Percentiles rank a stretch among this genome's conserved stretches.
Evolutionary conservation across 2,797 vertebrate genomes (phyloP).

Genomic region (Typhlichthys eigenmanni): DNA sequence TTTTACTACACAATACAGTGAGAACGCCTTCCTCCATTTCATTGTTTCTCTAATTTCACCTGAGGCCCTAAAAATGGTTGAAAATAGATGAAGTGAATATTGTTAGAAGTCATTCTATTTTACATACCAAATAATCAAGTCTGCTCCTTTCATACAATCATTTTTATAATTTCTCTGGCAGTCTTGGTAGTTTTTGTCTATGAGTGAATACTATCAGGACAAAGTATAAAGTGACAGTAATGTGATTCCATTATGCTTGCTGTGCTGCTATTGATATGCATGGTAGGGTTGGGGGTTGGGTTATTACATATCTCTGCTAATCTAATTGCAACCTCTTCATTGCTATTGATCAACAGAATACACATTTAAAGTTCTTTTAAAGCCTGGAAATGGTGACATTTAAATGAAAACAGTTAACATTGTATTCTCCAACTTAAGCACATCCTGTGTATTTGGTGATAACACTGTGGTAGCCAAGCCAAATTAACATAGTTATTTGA

Average conservation of each 20-base stretch:
- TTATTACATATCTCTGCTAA: constrained; percentile 42
- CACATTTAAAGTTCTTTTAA: constrained; percentile 46
- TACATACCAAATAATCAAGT: constrained; percentile 28
- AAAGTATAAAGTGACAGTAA: constrained; percentile 48
- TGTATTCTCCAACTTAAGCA: constrained; percentile 54
- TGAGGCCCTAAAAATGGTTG: constrained; percentile 45
- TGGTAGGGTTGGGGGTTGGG: constrained; percentile 8
- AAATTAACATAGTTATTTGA: constrained; percentile 37
- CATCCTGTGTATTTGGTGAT: constrained; percentile 62
- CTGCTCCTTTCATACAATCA: constrained; percentile 23
- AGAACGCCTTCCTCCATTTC: constrained; percentile 46
- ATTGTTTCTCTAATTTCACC: constrained; percentile 58
- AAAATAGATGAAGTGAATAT: constrained; percentile 18
- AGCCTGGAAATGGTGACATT: constrained; percentile 57
- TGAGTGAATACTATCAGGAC: constrained; percentile 46
- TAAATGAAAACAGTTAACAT: constrained; percentile 55
- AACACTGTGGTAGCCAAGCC: constrained; percentile 25
- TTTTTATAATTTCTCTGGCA: constrained; percentile 18
- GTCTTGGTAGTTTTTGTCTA: constrained; percentile 20
- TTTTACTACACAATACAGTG: constrained; percentile 24
- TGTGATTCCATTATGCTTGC: constrained; percentile 36
- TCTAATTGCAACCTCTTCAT: constrained; percentile 41
- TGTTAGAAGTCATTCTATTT: constrained; percentile 30
- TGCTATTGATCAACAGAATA: constrained; percentile 59
- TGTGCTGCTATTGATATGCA: constrained; percentile 42